Base-by-base conservation (phyloP, 2,888 invertebrate genomes). In the Hedya salicella region DNA sequence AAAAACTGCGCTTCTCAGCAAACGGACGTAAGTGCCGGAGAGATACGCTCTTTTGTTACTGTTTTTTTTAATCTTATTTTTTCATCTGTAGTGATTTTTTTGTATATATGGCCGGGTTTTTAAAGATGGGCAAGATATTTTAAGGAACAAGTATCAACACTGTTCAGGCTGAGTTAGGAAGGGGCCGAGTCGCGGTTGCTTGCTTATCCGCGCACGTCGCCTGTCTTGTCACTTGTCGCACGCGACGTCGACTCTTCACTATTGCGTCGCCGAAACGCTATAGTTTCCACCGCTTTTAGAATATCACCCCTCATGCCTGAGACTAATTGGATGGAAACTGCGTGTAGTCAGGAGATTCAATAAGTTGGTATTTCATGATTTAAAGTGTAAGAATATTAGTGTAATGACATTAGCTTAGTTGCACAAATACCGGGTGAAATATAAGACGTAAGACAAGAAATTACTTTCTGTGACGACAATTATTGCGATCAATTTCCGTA, bases 161-260 rank as follows among this genome's bases (percentile, higher is more conserved):
- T 13, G 16, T 61, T 68, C 11, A 32, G 59, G 75, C 76, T 36
- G 67, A 68, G 78, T 76, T 67, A 69, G 40, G n/a, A 19, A 73
- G 63, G 62, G 68, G 70, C 70, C 71, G 73, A 74, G 74, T 77
- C 76, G 78, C 79, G 78, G 66, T 66, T 78, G 80, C 81, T 83
- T 86, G 83, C 86, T 87, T 89, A 88, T 86, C 86, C 86, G 82
- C 72, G 83, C 81, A 86, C 83, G 85, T 85, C 84, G 79, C 79
- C 74, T 78, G 82, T 82, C 86, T 85, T 89, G 89, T 89, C 90
- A 90, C 82, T 87, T 87, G 87, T 88, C 89, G 82, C 87, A 85
- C 81, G 85, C 82, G 79, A 85, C 82, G 81, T 79, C 78, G 77
- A 71, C 81, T 81, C 83, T 77, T 78, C 73, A 76, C 78, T 79